phyloP scores from a whole-genome alignment of 2,888 invertebrate species.

The Deilephila elpenor region DNA sequence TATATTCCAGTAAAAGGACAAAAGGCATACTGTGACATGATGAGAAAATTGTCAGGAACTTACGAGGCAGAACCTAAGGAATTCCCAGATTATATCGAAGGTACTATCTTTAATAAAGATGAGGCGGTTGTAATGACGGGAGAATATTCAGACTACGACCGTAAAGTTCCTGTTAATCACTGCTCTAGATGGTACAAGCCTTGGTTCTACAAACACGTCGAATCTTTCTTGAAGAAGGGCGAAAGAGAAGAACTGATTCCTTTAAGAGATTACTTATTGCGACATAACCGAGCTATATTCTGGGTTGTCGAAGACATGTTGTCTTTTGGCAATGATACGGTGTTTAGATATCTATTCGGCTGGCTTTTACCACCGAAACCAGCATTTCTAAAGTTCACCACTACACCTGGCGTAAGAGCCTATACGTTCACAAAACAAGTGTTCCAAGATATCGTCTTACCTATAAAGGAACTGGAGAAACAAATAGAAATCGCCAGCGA shows the following conservation, averaged over 20 bases:
- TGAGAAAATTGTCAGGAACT: slow-evolving; percentile 86
- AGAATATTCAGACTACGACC: slow-evolving; percentile 85
- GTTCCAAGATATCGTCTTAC: slow-evolving; percentile 89
- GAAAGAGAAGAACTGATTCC: slow-evolving; percentile 86
- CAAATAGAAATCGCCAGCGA: slow-evolving; percentile 85
- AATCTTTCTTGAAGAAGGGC: slow-evolving; percentile 81
- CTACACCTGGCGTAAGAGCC: slow-evolving; percentile 87
- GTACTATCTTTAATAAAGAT: slow-evolving; percentile 86
- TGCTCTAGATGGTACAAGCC: slow-evolving; percentile 88
- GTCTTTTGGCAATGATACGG: slow-evolving; percentile 87
- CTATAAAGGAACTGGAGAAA: slow-evolving; percentile 86
- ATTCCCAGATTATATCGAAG: slow-evolving; percentile 87
- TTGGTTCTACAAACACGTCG: slow-evolving; percentile 89
- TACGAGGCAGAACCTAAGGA: slow-evolving; percentile 69
- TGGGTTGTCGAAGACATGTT: slow-evolving; percentile 90
- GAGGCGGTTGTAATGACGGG: slow-evolving; percentile 88
- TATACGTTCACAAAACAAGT: slow-evolving; percentile 89
- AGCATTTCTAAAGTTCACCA: slow-evolving; percentile 89
- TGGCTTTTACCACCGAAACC: slow-evolving; percentile 89
- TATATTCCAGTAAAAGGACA: slow-evolving; percentile 87
- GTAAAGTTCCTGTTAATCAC: slow-evolving; percentile 79
- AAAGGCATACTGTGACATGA: slow-evolving; percentile 86
- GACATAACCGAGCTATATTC: slow-evolving; percentile 88
- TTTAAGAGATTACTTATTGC: slow-evolving; percentile 85
- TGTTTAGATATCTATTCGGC: slow-evolving; percentile 86